Evolutionary conservation across 1,140 invertebrate genomes (phyloP), one percentile per base, ranked within the genome.

Genomic region (Lepeophtheirus salmonis): DNA sequence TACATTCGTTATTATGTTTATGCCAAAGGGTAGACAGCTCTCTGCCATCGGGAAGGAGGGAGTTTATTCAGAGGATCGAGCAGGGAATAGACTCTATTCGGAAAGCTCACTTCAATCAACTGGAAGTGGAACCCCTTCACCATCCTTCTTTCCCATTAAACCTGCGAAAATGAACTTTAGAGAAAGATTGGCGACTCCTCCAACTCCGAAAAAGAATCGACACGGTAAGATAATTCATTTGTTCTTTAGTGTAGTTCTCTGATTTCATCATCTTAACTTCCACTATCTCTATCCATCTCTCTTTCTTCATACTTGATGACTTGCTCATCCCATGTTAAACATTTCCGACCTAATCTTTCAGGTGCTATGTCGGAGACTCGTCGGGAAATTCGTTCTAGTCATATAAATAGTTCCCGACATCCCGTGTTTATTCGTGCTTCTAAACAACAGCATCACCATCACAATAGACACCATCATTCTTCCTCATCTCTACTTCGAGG

Each of bases 1-100:
- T 13, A 66, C 72, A n/a, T 67, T 74, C 22, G 68, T 74, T 56
- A 63, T 70, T 52, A 72, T 75, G 70, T 75, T 74, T 65, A 63
- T 74, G 55, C 67, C 67, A 4, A 68, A 68, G 57, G 66, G 64
- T 12, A 65, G 71, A 6, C 73, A 74, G 59, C 63, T 74, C 24
- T 68, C 72, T 17, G 71, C 69, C 56, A 72, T 73, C 69, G 71
- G 72, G 0, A 48, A 64, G 13, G 63, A 63, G 12, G 66, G 69
- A 67, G 17, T 72, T 30, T 72, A 72, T 56, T 60, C 70, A 0
- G 71, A 73, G 62, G 71, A 73, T 57, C 63, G 64, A 63, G 18
- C 50, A 1, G 63, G 64, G 58, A 41, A 41, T 41, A 6, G 30
- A 10, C 41, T 70, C 18, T 63, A 64, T 24, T 16, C 18, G 14